Base-by-base conservation (phyloP, 1,140 invertebrate species). In the Colletes gigas region DNA sequence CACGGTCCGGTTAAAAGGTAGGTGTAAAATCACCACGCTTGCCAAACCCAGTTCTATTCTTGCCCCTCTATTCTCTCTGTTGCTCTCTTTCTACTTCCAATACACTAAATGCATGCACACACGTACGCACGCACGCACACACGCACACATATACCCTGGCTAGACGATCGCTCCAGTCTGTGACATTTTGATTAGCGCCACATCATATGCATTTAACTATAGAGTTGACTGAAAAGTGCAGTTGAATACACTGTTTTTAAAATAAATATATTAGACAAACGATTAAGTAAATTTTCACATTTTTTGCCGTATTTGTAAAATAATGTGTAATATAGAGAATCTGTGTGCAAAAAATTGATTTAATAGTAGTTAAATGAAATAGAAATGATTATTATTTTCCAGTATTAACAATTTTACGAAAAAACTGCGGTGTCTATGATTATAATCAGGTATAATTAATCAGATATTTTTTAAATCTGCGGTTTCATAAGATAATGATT, bases 11-110 rank as follows among this genome's bases (percentile, higher is more conserved):
- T 62, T 77, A 73, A 69, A 77, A 71, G 72, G 74, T 78, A 73
- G 67, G 67, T 68, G 73, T 73, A 71, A 82, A 82, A 78, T 73
- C 72, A 82, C 74, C 79, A 82, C 82, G 68, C 80, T 84, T 78
- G 79, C 80, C 73, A 82, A 82, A 82, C 79, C 73, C 82, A 84
- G 60, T 82, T 69, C 80, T 78, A 81, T 84, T 86, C 78, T 79
- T 83, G 70, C 75, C 57, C 54, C 62, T 74, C 74, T 76, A 78
- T 81, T 67, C 71, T 52, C 30, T 85, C 54, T 47, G 8, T 69
- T 77, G 52, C 74, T 72, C 65, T 81, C 62, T 75, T 74, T 72
- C 66, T 74, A 78, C 39, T 6, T 52, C 30, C 72, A 71, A 71
- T 39, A 41, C 21, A 75, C 17, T 74, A 19, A 47, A 30, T 30